Evolutionary conservation across 2,113 vertebrate genomes (phyloP).

Genomic region (Neolamprologus devosi): DNA sequence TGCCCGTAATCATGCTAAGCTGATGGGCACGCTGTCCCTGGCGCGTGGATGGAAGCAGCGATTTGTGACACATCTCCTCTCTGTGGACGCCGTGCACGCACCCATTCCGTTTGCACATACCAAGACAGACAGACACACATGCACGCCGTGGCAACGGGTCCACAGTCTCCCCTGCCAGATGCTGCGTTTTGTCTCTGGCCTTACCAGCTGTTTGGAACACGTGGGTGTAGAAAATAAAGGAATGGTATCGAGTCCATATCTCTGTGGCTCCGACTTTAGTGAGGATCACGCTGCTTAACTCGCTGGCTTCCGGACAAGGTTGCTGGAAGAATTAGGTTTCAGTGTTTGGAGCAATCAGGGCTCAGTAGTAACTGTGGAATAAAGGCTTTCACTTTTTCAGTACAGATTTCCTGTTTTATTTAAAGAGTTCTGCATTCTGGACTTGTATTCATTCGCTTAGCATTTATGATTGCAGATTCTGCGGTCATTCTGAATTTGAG

Average conservation of each 20-base stretch:
- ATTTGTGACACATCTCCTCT: conserved; percentile 31
- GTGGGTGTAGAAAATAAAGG: conserved; percentile 20
- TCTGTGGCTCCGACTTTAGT: background rate
- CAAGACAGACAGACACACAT: background rate
- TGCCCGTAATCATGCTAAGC: conserved; percentile 51
- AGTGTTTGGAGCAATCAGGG: background rate
- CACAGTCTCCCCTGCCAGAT: conserved; percentile 25
- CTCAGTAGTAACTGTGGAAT: background rate
- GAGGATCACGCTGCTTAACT: background rate
- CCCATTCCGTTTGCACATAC: background rate
- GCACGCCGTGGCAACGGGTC: background rate
- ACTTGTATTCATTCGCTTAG: background rate
- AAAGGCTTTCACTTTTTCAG: background rate
- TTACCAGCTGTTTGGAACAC: conserved; percentile 36
- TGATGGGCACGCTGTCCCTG: conserved; percentile 43
- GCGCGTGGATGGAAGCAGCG: conserved; percentile 20
- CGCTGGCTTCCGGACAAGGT: background rate
- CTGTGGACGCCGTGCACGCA: background rate
- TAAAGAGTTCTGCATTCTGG: background rate
- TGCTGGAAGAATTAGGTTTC: background rate
- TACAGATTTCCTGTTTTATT: background rate
- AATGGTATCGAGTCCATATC: conserved; percentile 4
- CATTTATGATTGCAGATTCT: background rate
- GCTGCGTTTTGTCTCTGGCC: conserved; percentile 29
- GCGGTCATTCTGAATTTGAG: background rate